Base-by-base conservation (phyloP, 2,113 vertebrate species). In the Ivindomyrus marchei region DNA sequence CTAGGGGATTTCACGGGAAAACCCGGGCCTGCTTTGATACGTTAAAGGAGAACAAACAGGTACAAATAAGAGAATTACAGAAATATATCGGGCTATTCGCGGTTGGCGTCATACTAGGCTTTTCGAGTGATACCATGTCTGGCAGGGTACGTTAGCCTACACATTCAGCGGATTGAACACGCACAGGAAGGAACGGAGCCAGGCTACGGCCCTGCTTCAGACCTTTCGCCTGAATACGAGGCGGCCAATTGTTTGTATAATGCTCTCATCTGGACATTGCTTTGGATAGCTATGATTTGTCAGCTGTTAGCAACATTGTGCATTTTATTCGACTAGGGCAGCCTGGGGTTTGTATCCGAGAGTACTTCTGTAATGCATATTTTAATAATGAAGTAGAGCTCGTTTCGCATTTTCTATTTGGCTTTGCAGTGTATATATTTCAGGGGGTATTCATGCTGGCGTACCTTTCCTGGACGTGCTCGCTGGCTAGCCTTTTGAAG, bases 21-120 rank as follows among this genome's bases (percentile, higher is more conserved):
- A 86, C 91, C 92, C 50, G 62, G 88, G 90, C 45, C 85, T 74
- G 88, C 91, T 90, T 24, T 93, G 91, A 92, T 84, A 88, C 90
- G 90, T 89, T 91, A 92, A 89, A 90, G 92, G 92, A 90, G 92
- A 58, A 90, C 91, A 94, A 93, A 93, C 95, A 96, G 95, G 95
- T 96, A 96, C 90, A 94, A 92, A 93, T 92, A 89, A 85, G 50
- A 88, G n/a, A n/a, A 70, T 88, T 92, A 90, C 85, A 88, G 66
- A 90, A 50, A 74, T 45, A 89, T 88, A 90, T 91, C 91, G 91
- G 91, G 93, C 91, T 89, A 45, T 66, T 92, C 83, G 62, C 88
- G 89, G 52, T 62, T 56, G 36, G 90, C 87, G 56, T 66, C 80
- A 49, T 62, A 62, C 66, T 85, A 58, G 88, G 88, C 89, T 58